Evolutionary conservation across 2,888 invertebrate species (phyloP).

Genomic region (Cancer borealis): DNA sequence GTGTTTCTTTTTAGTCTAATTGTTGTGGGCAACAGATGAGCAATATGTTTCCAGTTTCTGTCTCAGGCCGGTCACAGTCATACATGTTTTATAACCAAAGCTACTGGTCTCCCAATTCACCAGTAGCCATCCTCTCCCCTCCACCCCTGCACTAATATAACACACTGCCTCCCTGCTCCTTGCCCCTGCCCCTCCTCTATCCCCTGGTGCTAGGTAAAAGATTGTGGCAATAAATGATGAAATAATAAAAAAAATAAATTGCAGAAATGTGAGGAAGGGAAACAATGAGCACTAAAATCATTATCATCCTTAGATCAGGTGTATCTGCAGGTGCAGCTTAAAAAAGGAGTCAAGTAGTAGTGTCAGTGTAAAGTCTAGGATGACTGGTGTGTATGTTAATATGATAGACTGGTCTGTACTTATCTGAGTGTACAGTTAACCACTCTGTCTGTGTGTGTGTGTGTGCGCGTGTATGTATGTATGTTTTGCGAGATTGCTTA

Average conservation of each 20-base stretch:
- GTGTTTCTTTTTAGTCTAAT: conserved; percentile 37
- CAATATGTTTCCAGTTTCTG: conserved; percentile 43
- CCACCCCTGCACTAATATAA: conserved; percentile 24
- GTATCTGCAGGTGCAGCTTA: conserved; percentile 22
- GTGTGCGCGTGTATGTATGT: not conserved
- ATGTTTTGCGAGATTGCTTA: conserved; percentile 6
- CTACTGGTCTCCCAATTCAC: not conserved
- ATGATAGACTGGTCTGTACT: not conserved
- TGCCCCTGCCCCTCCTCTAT: conserved; percentile 3
- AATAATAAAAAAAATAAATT: not conserved
- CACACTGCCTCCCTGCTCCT: conserved; percentile 39
- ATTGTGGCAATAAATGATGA: conserved; percentile 40
- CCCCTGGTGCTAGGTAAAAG: conserved; percentile 38
- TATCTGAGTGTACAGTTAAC: not conserved
- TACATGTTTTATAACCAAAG: conserved; percentile 30
- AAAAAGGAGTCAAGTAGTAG: conserved; percentile 36
- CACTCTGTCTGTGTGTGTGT: not conserved
- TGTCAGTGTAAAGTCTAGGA: conserved; percentile 23
- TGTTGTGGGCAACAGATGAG: conserved; percentile 23
- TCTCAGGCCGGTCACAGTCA: conserved; percentile 43
- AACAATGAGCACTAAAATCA: conserved; percentile 36
- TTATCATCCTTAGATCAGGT: conserved; percentile 32
- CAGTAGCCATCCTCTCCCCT: conserved; percentile 26
- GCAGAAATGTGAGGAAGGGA: conserved; percentile 1
- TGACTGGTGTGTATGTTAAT: not conserved